A percentile compares a stretch with the other conserved stretches of the same genome.
Conservation (phyloP, 2,888 invertebrate species). For the Lasioglossum lativentre region DNA sequence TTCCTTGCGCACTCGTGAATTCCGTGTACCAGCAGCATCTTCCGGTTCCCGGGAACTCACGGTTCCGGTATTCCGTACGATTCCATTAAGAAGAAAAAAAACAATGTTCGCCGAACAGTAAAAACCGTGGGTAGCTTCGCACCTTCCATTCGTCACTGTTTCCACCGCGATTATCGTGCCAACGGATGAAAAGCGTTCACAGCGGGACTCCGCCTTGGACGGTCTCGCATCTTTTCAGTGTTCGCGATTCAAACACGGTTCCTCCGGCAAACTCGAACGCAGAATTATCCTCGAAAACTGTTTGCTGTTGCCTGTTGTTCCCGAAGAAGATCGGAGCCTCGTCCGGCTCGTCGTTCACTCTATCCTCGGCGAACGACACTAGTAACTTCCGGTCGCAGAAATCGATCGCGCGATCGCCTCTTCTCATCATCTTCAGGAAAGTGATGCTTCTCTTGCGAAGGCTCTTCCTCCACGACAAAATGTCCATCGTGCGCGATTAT, state of each 20-base stretch:
- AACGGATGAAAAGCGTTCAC: neutral
- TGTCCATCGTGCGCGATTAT: slow-evolving; percentile 29
- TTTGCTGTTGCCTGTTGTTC: neutral
- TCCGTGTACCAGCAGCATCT: slow-evolving; percentile 57
- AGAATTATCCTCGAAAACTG: neutral
- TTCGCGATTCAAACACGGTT: slow-evolving; percentile 9
- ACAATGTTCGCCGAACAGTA: slow-evolving; percentile 26
- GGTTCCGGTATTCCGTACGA: neutral
- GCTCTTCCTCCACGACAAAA: neutral
- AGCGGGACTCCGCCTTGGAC: neutral
- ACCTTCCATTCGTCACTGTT: slow-evolving; percentile 29
- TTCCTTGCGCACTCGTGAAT: slow-evolving; percentile 69
- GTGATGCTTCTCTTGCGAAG: neutral
- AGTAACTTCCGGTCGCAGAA: slow-evolving; percentile 9
- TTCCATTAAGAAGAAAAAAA: slow-evolving; percentile 33
- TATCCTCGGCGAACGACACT: slow-evolving; percentile 9
- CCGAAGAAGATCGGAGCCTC: neutral
- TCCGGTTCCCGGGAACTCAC: slow-evolving; percentile 64
- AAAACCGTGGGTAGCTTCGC: neutral
- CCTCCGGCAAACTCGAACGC: neutral
- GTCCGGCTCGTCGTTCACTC: neutral
- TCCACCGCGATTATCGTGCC: neutral
- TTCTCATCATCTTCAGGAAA: slow-evolving; percentile 19
- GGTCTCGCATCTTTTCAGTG: neutral
- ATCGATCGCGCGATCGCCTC: slow-evolving; percentile 12